Evolutionary conservation across 2,797 vertebrate genomes (phyloP).

Genomic region (Phalloptychus januarius): DNA sequence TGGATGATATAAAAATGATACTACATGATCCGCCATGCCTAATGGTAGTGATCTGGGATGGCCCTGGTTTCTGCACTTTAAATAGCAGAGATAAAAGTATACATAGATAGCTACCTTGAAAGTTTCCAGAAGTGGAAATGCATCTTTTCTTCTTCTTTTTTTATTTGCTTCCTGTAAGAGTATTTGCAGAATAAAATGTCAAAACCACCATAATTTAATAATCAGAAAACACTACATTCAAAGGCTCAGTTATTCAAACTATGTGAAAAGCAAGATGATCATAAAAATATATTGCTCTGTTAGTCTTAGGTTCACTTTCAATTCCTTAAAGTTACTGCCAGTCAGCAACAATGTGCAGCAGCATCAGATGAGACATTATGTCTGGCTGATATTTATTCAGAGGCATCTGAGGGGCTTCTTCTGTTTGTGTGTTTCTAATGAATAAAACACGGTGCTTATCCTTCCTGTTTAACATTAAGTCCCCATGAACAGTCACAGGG

Average conservation of each 20-base stretch:
- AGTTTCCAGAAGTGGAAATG: neutral
- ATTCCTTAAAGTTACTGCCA: conserved; percentile 3
- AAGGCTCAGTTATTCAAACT: neutral
- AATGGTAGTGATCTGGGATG: neutral
- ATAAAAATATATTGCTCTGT: neutral
- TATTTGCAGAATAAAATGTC: neutral
- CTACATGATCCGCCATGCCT: neutral
- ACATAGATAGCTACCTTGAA: neutral
- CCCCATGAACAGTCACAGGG: conserved; percentile 77
- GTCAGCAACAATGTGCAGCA: conserved; percentile 27
- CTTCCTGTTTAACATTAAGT: conserved; percentile 78
- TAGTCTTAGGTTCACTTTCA: conserved; percentile 10
- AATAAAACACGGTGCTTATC: conserved; percentile 86
- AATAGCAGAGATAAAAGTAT: neutral
- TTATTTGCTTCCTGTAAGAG: neutral
- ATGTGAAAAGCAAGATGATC: neutral
- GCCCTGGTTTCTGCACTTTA: neutral
- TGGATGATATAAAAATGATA: neutral
- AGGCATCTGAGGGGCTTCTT: conserved; percentile 75
- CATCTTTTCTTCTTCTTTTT: neutral
- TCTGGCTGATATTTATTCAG: conserved; percentile 78
- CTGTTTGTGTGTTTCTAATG: conserved; percentile 78
- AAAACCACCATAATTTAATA: neutral
- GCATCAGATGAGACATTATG: conserved; percentile 71
- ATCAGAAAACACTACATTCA: neutral